Conservation (phyloP, 2,113 vertebrate genomes). For the Spermophilus dauricus region DNA sequence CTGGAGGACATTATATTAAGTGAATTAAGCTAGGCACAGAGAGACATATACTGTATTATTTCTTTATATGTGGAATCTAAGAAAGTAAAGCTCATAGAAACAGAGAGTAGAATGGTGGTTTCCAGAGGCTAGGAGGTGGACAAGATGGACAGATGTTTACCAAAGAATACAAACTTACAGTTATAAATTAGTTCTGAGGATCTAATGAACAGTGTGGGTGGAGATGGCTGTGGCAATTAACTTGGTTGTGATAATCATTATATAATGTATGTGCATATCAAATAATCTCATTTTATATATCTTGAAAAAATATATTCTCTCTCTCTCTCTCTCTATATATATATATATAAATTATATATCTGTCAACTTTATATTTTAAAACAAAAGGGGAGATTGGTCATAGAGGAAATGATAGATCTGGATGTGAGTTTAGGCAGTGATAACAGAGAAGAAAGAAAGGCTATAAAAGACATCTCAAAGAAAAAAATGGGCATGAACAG, state of each 20-base stretch:
- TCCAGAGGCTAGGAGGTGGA: background rate
- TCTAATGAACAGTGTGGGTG: background rate
- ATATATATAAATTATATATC: background rate
- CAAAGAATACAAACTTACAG: background rate
- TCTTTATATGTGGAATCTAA: background rate
- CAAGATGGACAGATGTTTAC: background rate
- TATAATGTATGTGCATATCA: background rate
- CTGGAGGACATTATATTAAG: background rate
- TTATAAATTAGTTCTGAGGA: background rate
- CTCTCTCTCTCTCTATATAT: too few species aligned
- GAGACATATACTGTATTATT: background rate
- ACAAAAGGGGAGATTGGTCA: background rate
- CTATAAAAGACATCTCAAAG: background rate
- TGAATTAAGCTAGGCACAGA: background rate
- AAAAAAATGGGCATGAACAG: background rate
- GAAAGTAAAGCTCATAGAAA: background rate
- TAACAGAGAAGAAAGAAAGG: background rate
- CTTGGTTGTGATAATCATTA: background rate
- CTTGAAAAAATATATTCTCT: background rate
- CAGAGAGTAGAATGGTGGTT: background rate
- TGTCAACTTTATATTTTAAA: slow-evolving; percentile 1
- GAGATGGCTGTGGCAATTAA: background rate
- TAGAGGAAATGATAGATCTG: background rate
- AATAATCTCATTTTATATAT: background rate
- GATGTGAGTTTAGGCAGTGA: slow-evolving; percentile 5